Evolutionary conservation across 2,797 vertebrate species (phyloP).

Genomic region (Anguilla anguilla): DNA sequence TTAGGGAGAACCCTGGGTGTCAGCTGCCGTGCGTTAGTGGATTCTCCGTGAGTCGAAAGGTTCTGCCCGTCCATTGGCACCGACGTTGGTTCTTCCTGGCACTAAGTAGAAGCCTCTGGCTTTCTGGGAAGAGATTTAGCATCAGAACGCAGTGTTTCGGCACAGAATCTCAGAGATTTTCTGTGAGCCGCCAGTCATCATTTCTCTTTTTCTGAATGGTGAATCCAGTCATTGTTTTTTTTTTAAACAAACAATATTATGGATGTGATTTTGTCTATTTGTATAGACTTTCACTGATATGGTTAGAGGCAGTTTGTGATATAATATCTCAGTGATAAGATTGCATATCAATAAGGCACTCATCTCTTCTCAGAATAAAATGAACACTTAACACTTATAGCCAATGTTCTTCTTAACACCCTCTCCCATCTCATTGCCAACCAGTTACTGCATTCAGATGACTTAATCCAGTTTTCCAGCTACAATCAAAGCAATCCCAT

Average conservation of each 20-base stretch:
- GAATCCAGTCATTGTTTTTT: neutral
- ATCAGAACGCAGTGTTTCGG: neutral
- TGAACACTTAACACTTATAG: neutral
- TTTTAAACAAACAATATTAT: neutral
- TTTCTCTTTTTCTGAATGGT: neutral
- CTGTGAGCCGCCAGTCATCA: neutral
- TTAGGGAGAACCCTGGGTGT: constrained; percentile 40
- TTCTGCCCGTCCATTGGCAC: neutral
- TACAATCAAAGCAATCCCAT: neutral
- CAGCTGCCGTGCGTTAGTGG: neutral
- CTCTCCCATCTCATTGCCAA: neutral
- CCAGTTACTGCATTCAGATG: neutral
- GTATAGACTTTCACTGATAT: too few species aligned
- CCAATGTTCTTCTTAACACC: neutral
- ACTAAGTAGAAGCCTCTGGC: neutral
- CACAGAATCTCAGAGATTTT: neutral
- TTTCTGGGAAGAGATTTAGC: neutral
- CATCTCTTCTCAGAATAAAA: neutral
- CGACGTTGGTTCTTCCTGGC: neutral
- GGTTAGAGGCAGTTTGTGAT: neutral
- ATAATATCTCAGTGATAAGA: neutral
- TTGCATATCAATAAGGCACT: neutral
- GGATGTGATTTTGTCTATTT: neutral
- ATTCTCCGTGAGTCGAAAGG: neutral
- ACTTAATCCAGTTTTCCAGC: neutral